Evolutionary conservation across 2,113 vertebrate genomes (phyloP).

Genomic region (Cercocebus atys): DNA sequence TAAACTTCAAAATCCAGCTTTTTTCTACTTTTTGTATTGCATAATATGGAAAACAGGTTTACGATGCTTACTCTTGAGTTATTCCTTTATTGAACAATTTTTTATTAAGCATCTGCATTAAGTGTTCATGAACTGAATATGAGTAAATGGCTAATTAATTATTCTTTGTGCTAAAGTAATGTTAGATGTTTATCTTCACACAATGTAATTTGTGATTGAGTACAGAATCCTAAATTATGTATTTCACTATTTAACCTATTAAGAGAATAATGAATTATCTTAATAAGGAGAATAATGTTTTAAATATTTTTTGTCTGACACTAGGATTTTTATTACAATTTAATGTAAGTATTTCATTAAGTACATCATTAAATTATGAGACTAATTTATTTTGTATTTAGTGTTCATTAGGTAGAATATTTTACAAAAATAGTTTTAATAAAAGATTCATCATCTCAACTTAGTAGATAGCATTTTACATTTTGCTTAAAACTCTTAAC

Average conservation of each 20-base stretch:
- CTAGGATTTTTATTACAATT: neutral
- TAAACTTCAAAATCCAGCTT: neutral
- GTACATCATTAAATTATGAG: neutral
- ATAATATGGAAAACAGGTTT: neutral
- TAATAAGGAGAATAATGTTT: neutral
- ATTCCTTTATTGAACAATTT: neutral
- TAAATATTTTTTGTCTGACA: slow-evolving; percentile 15
- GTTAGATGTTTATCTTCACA: neutral
- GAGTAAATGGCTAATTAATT: neutral
- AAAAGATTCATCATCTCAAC: neutral
- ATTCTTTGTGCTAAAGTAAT: neutral
- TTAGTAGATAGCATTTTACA: neutral
- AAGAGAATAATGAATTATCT: neutral
- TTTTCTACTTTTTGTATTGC: neutral
- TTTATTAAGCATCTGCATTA: neutral
- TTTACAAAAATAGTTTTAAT: slow-evolving; percentile 4
- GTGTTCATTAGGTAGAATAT: slow-evolving; percentile 22
- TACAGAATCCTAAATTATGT: neutral
- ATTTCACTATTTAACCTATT: neutral
- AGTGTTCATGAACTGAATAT: neutral
- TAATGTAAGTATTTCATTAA: slow-evolving; percentile 2
- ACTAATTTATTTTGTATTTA: slow-evolving; percentile 43
- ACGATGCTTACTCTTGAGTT: neutral
- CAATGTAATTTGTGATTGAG: neutral
- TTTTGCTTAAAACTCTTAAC: slow-evolving; percentile 3